Percentiles rank a stretch among this genome's conserved stretches.
These are phyloP conservation scores for Gobio occitaniae DNA, from an alignment of 2,797 vertebrate genomes.

Conservation along the genomic window DNA sequence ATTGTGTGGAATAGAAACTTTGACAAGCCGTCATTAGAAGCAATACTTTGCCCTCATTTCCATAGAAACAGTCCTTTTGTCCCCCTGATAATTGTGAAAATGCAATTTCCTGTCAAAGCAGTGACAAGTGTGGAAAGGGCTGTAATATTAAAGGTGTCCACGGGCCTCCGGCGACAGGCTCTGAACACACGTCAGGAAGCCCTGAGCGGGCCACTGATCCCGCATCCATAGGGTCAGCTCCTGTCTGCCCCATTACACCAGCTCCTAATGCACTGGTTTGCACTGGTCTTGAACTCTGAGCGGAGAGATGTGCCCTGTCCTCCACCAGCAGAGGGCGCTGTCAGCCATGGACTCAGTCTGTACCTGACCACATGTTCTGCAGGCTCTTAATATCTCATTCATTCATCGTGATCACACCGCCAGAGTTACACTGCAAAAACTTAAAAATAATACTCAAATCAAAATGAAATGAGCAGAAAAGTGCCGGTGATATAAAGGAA, in stretches of 20 bases:
- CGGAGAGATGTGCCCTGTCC: not conserved
- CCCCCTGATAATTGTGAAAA: slow-evolving; percentile 69
- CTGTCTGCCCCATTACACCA: slow-evolving; percentile 40
- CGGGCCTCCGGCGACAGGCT: slow-evolving; percentile 33
- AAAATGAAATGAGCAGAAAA: not conserved
- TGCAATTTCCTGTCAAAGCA: slow-evolving; percentile 72
- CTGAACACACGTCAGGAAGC: slow-evolving; percentile 26
- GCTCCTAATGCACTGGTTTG: slow-evolving; percentile 35
- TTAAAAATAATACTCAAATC: not conserved
- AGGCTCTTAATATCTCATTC: not conserved
- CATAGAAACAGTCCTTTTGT: slow-evolving; percentile 69
- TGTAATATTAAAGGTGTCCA: slow-evolving; percentile 59
- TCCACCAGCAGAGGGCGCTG: slow-evolving; percentile 53
- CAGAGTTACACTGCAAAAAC: not conserved
- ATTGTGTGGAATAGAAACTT: slow-evolving; percentile 67
- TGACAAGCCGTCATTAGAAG: slow-evolving; percentile 73
- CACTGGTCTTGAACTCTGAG: not conserved
- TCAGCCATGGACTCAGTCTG: slow-evolving; percentile 16
- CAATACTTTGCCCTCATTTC: slow-evolving; percentile 68
- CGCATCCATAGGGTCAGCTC: slow-evolving; percentile 47
- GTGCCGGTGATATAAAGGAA: not conserved
- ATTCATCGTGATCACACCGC: not conserved
- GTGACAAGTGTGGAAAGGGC: slow-evolving; percentile 67
- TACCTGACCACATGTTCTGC: not conserved
- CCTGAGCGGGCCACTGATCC: slow-evolving; percentile 42